Percentiles rank a stretch among this genome's conserved stretches.
phyloP scores from a whole-genome alignment of 2,888 invertebrate genomes.

The Pteria penguin region DNA sequence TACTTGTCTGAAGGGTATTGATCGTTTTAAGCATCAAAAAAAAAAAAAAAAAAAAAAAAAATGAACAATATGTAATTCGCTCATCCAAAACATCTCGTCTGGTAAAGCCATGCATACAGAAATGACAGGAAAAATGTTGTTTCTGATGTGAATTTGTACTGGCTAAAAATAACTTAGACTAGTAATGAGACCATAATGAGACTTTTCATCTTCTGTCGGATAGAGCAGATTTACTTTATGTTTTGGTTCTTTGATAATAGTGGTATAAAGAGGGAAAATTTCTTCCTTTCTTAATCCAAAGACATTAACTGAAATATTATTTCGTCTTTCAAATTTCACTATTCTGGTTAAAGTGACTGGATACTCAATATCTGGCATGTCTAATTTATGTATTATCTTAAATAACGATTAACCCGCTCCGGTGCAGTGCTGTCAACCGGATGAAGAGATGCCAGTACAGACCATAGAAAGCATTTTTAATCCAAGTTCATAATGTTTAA shows the following conservation, averaged over 20 bases:
- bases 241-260: slow-evolving; percentile 3
- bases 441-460: slow-evolving; percentile 48
- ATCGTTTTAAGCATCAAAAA: slow-evolving; percentile 25
- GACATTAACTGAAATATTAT: slow-evolving; percentile 38
- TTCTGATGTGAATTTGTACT: not conserved
- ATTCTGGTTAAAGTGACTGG: slow-evolving; percentile 32
- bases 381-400: slow-evolving; percentile 26
- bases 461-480: slow-evolving; percentile 53
- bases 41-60: no score
- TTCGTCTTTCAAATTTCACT: slow-evolving; percentile 40
- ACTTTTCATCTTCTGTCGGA: slow-evolving; percentile 1
- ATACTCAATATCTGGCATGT: slow-evolving; percentile 32
- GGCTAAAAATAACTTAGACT: slow-evolving; percentile 3
- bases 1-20: slow-evolving; percentile 30
- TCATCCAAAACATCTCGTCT: slow-evolving; percentile 19
- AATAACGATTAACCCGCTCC: slow-evolving; percentile 29
- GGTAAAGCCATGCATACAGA: slow-evolving; percentile 38
- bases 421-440: slow-evolving; percentile 23
- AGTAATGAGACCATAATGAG: slow-evolving; percentile 12
- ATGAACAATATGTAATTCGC: slow-evolving; percentile 24
- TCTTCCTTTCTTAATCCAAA: slow-evolving; percentile 27
- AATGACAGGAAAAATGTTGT: slow-evolving; percentile 21
- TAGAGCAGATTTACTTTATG: slow-evolving; percentile 10
- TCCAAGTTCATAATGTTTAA: slow-evolving; percentile 53
- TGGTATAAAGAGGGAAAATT: slow-evolving; percentile 21